Base-by-base conservation (phyloP, 2,888 invertebrate genomes). In the Metallyticus violacea region DNA sequence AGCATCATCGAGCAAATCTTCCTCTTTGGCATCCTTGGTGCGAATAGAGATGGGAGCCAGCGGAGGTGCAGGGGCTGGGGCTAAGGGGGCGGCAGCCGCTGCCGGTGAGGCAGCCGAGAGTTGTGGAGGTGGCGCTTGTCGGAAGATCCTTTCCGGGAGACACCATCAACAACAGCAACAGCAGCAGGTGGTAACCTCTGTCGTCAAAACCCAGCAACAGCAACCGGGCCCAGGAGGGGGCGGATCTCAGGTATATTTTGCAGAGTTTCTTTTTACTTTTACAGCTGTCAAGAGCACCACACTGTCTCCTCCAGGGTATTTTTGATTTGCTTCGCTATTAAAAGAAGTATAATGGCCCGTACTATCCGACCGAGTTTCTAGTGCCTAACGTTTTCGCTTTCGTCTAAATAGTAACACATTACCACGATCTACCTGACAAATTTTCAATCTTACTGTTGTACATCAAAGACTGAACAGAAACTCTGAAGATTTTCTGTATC, bases 261-360 rank as follows among this genome's bases (percentile, higher is more conserved):
- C 88, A 87, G 88, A 86, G 85, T 83, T 87, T 82, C 87, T 87
- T 86, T 85, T 87, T 86, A 88, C 85, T n/a, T n/a, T n/a, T n/a
- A n/a, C n/a, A n/a, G n/a, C n/a, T n/a, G n/a, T n/a, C n/a, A n/a
- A n/a, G n/a, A n/a, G n/a, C n/a, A n/a, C n/a, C n/a, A n/a, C n/a
- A n/a, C n/a, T n/a, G n/a, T n/a, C n/a, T n/a, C n/a, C n/a, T n/a
- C n/a, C n/a, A n/a, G n/a, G n/a, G n/a, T n/a, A n/a, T n/a, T n/a
- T n/a, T n/a, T n/a, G n/a, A n/a, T n/a, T n/a, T n/a, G n/a, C n/a
- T n/a, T n/a, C n/a, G n/a, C n/a, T n/a, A n/a, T n/a, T n/a, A n/a
- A n/a, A n/a, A n/a, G n/a, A n/a, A n/a, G n/a, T n/a, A n/a, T n/a
- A n/a, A n/a, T n/a, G n/a, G n/a, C n/a, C n/a, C n/a, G n/a, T n/a